Percentiles rank a stretch among this genome's conserved stretches.
Evolutionary conservation across 2,888 invertebrate species (phyloP).

Genomic region (Candidula unifasciata): DNA sequence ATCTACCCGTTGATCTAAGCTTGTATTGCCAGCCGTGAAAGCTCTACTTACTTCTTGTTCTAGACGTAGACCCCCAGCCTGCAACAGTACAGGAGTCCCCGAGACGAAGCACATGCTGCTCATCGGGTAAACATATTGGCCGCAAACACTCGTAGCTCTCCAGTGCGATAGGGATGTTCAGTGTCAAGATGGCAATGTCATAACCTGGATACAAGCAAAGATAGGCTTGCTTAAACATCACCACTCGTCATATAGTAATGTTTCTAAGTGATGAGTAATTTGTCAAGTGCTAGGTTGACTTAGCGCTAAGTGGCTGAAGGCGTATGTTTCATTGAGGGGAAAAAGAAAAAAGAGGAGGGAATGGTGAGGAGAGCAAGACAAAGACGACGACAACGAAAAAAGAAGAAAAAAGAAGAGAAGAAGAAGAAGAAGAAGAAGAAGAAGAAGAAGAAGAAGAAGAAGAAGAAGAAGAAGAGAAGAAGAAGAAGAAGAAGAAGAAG

Average conservation of each 20-base stretch:
- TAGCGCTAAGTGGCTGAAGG: too few relatives aligned
- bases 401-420: background rate
- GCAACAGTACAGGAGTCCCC: conserved; percentile 49
- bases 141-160: conserved; percentile 38
- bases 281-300: too few relatives aligned
- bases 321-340: too few relatives aligned
- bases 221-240: background rate
- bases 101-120: conserved; percentile 14
- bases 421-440: background rate
- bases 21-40: too few relatives aligned
- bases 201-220: conserved; percentile 41
- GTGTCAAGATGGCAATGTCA: conserved; percentile 55
- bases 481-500: too few relatives aligned
- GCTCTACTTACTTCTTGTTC: conserved; percentile 85
- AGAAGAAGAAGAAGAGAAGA: background rate
- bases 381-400: background rate
- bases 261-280: too few relatives aligned
- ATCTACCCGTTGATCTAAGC: too few relatives aligned
- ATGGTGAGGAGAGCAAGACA: too few relatives aligned
- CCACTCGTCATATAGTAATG: too few relatives aligned
- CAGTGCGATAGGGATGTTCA: conserved; percentile 33
- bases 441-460: background rate
- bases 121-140: conserved; percentile 52
- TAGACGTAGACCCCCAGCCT: conserved; percentile 84
- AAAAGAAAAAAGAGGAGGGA: too few relatives aligned